phyloP scores from a whole-genome alignment of 1,140 invertebrate genomes.

The Pseudomyrmex sp. region DNA sequence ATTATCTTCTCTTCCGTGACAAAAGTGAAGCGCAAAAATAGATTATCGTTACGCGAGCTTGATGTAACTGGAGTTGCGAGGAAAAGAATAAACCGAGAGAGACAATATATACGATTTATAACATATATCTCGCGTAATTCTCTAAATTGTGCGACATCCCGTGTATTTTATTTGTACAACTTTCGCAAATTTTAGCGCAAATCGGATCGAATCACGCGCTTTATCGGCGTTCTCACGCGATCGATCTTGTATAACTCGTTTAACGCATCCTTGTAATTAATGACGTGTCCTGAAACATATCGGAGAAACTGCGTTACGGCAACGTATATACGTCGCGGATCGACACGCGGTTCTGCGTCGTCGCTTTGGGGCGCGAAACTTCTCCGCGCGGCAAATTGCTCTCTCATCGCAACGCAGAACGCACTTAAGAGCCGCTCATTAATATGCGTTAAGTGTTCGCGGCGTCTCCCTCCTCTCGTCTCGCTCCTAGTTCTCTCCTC shows the following conservation, averaged over 20 bases:
- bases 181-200: too few species aligned
- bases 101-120: background rate
- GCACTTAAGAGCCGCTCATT: slow-evolving; percentile 75
- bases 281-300: background rate
- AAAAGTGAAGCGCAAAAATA: slow-evolving; percentile 15
- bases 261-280: background rate
- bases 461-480: slow-evolving; percentile 72
- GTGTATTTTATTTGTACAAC: too few species aligned
- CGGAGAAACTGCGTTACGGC: background rate
- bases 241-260: slow-evolving; percentile 28
- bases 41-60: background rate
- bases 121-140: too few species aligned
- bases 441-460: slow-evolving; percentile 79
- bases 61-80: background rate
- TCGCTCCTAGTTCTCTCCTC: slow-evolving; percentile 62
- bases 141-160: too few species aligned
- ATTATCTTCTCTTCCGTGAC: background rate
- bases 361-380: slow-evolving; percentile 68
- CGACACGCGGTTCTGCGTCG: slow-evolving; percentile 53
- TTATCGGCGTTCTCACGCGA: slow-evolving; percentile 1
- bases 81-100: background rate
- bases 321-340: background rate
- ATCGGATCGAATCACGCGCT: too few species aligned
- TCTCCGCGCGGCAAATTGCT: slow-evolving; percentile 68
- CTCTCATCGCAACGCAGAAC: slow-evolving; percentile 67